Base-by-base conservation (phyloP, 2,797 vertebrate genomes). In the Odontamblyopus lacepedii region DNA sequence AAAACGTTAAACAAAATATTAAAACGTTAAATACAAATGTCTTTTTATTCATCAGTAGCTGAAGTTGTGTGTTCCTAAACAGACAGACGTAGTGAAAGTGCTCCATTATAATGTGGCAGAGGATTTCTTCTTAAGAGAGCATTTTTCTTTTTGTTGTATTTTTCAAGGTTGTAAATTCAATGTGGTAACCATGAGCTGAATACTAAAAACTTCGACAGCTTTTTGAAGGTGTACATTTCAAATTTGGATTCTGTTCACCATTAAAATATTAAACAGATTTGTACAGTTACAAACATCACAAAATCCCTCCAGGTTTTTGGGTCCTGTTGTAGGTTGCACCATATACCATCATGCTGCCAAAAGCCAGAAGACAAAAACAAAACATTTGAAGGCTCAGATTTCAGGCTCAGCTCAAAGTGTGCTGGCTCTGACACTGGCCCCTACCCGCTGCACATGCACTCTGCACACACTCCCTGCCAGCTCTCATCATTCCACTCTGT, bases 401-500 rank as follows among this genome's bases (percentile, higher is more conserved):
- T 77, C 63, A 63, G 62, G 23, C 53, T 23, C 35, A 16, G 12
- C 62, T 85, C 70, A 26, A n/a, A 44, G 35, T 75, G 73, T 64
- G 64, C 38, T 59, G 41, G 35, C 63, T 38, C 57, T n/a, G 23
- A 67, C 71, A 67, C 71, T 15, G 55, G 63, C 18, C 26, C 44
- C 60, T 77, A 65, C 57, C 67, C 73, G 19, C 13, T 69, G 71
- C 48, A 32, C 48, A 23, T 4, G 12, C 48, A 32, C 53, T 13
- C 65, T 8, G 12, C 74, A 75, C 69, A 71, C 64, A 30, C 73
- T 60, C 35, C 29, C 69, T 72, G 77, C 79, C 79, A 87, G 77
- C 73, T 80, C 76, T 69, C 69, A 59, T 85, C 81, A 74, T 48
- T 80, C 74, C 71, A 67, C 23, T 35, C 44, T 86, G 87, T 80